A percentile compares a stretch with the other conserved stretches of the same genome.
phyloP scores from a whole-genome alignment of 2,888 invertebrate genomes.

The Leucania comma region DNA sequence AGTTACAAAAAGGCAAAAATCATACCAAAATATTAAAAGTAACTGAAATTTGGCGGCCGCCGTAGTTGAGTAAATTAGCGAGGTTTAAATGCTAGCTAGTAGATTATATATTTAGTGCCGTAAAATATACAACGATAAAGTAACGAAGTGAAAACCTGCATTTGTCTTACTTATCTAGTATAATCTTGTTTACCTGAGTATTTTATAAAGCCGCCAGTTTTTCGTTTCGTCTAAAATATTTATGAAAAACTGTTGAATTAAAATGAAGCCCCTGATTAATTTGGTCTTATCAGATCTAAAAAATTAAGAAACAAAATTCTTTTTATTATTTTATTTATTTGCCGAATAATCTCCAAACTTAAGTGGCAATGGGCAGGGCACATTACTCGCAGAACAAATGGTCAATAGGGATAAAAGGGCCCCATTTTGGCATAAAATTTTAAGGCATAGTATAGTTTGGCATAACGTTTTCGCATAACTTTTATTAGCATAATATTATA shows the following conservation, averaged over 20 bases:
- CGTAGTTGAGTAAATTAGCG: neutral
- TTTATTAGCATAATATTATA: too few species aligned
- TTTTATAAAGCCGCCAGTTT: constrained; percentile 5
- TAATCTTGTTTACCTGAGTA: constrained; percentile 24
- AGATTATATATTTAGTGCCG: neutral
- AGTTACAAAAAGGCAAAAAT: constrained; percentile 1
- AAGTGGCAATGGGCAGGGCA: too few species aligned
- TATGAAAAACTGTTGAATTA: neutral
- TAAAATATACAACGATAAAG: constrained; percentile 24
- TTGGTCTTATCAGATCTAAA: neutral
- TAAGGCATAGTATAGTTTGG: too few species aligned
- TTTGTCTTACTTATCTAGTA: constrained; percentile 37
- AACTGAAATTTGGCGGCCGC: neutral
- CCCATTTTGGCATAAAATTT: too few species aligned
- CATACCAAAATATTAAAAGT: neutral
- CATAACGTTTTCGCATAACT: too few species aligned
- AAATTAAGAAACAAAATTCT: neutral
- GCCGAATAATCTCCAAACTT: neutral
- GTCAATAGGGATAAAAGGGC: too few species aligned
- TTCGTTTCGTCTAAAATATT: constrained; percentile 3
- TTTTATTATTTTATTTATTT: neutral
- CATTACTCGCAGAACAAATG: too few species aligned
- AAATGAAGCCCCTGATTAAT: neutral
- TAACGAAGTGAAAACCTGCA: constrained; percentile 32
- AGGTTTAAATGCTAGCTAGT: neutral